Percentiles rank a stretch among this genome's conserved stretches.
Evolutionary conservation across 2,797 vertebrate species (phyloP).

Genomic region (Picus viridis): DNA sequence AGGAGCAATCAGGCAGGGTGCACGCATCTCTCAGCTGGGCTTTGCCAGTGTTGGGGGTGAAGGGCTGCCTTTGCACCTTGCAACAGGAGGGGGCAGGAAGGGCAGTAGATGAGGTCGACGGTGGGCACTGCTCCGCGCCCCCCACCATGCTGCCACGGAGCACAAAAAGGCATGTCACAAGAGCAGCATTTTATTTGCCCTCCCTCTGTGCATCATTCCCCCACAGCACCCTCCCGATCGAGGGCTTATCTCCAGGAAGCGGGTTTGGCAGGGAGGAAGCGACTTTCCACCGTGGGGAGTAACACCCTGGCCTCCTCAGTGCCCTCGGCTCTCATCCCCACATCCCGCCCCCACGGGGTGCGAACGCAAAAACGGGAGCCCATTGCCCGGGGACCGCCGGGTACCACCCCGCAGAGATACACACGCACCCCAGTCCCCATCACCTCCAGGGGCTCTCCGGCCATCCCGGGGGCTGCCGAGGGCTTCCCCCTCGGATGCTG

Average conservation of each 20-base stretch:
- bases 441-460: background rate
- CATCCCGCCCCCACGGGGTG: background rate
- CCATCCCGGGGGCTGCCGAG: too few relatives aligned
- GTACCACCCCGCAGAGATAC: background rate
- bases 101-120: background rate
- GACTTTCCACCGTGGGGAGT: constrained; percentile 19
- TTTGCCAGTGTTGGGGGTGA: background rate
- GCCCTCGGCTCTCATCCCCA: background rate
- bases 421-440: background rate
- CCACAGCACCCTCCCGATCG: background rate
- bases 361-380: background rate
- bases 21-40: background rate
- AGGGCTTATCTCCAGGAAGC: constrained; percentile 33
- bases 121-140: background rate
- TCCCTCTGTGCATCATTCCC: background rate
- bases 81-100: background rate
- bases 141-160: background rate
- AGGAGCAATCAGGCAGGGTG: background rate
- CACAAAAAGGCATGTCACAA: background rate
- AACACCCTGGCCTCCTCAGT: background rate
- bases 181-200: background rate
- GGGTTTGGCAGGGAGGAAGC: background rate
- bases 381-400: background rate
- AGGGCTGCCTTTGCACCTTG: background rate
- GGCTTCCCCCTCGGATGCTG: background rate